Base-by-base conservation (phyloP, 2,113 vertebrate genomes). In the Scatophagus argus region DNA sequence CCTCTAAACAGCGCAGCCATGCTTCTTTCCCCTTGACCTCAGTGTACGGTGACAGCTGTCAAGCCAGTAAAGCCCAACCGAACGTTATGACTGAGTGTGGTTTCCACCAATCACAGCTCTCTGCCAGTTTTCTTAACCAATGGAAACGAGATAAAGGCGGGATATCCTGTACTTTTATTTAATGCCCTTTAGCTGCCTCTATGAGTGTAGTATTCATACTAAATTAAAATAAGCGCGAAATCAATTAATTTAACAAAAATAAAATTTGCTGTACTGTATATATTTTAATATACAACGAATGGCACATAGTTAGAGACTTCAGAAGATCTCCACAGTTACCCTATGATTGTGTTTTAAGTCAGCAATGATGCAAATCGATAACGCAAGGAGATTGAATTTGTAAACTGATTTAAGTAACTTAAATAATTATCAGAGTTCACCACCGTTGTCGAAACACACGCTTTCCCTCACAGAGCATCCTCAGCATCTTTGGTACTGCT, bases 1-100 rank as follows among this genome's bases (percentile, higher is more conserved):
- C 87, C 89, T 88, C 93, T 93, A 47, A 95, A 90, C 73, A 95
- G 62, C 59, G 93, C 94, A 73, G 95, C 95, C 95, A 96, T 94
- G 85, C 88, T 92, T 84, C n/a, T 85, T 39, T 84, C 86, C 72
- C 55, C 88, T 87, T 92, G 91, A 92, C 90, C 91, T 92, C 85
- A 8, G 62, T 74, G 63, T 58, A 60, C 84, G 47, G 81, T 87
- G 80, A 92, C 91, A 91, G 90, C 81, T 88, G 85, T 78, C 88
- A 84, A 80, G 44, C 77, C 83, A 82, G 86, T 77, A 87, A 77
- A 91, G 73, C 80, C 14, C 25, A 44, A 34, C 56, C 1, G 62
- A 55, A 43, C 8, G 17, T 8, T 27, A 39, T 77, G 89, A 94
- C 14, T 88, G 83, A 80, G 46, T 34, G 3, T 0, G 3, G 0